Base-by-base conservation (phyloP, 2,888 invertebrate species). In the Eupithecia tripunctaria region DNA sequence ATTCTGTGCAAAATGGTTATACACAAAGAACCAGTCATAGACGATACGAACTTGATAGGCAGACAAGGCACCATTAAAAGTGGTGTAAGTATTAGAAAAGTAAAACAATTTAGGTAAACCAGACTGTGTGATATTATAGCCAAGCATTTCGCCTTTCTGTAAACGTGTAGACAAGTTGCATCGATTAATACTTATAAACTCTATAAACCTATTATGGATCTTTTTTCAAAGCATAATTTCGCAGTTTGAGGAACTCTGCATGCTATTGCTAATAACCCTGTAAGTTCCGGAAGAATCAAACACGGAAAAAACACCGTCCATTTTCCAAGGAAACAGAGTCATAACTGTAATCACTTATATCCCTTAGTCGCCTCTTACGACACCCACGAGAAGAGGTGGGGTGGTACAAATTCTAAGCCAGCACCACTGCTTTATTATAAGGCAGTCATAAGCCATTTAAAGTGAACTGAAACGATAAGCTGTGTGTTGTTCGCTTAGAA, bases 1-100 rank as follows among this genome's bases (percentile, higher is more conserved):
- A 86, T 85, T 88, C 89, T 80, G 88, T 88, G 86, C 86, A 56
- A 56, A 56, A 56, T 56, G 56, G 21, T 56, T 56, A 3, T 25
- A 14, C 3, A 25, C 56, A 56, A 78, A 79, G 62, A 25, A 18
- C 64, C 43, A 51, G 68, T 70, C 60, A 63, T 68, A 64, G 68
- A 56, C 21, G 25, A 51, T 51, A 47, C 5, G 5, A 18, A 43
- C 43, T 43, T 8, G 21, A 51, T 51, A 51, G n/a, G 21, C 10
- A 51, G 47, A 51, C 25, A 21, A 47, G 47, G 21, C 47, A 51
- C 25, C 14, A 14, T 12, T 56, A 14, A 8, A 29, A 60, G 60
- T 29, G 2, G 12, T 29, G 18, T 8, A 5, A 60, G 27, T 18
- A 8, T 29, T 18, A 56, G 60, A 1, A 18, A 60, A 27, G 59